Evolutionary conservation across 2,113 vertebrate genomes (phyloP), one percentile per base, ranked within the genome.

Genomic region (Thalassoma bifasciatum): DNA sequence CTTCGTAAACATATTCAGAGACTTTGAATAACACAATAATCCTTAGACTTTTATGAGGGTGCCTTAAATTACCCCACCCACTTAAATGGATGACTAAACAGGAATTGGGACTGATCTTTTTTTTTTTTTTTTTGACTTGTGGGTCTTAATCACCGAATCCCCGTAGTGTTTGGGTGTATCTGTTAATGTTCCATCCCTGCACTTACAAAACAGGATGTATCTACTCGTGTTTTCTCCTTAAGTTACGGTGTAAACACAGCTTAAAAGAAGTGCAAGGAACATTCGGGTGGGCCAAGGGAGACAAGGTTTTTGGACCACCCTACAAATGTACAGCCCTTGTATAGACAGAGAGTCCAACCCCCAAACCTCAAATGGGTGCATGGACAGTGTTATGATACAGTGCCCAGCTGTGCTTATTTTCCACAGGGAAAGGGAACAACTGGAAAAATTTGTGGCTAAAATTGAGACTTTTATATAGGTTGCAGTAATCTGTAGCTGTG

Each of bases 351-450:
- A 86, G 54, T 36, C 60, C 66, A 66, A 52, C 63, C 68, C 53
- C n/a, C 8, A 42, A 66, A 73, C 42, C 56, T 67, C 53, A 76
- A 76, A 81, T 60, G 42, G 47, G 62, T 75, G 71, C 61, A 64
- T 60, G 51, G 64, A 83, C 68, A 74, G 86, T 85, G 88, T 84
- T 84, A 53, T 52, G 54, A 75, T 78, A 91, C 62, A 75, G 53
- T 51, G 47, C 61, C 78, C 90, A 93, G 88, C 91, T 93, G 91
- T 86, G 82, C 50, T 52, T 51, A 50, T 72, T 90, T 73, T 62
- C 65, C 79, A 51, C 40, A 38, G 49, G 30, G 30, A 30, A 30
- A 56, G 37, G 47, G 83, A 76, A 49, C 53, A 86, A 67, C 58
- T 59, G 4, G 54, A 30, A 60, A 38, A 74, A 79, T 75, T 83